These are phyloP conservation scores for Rhynchonycteris naso DNA, from an alignment of 2,797 vertebrate species.

Conservation along the genomic window DNA sequence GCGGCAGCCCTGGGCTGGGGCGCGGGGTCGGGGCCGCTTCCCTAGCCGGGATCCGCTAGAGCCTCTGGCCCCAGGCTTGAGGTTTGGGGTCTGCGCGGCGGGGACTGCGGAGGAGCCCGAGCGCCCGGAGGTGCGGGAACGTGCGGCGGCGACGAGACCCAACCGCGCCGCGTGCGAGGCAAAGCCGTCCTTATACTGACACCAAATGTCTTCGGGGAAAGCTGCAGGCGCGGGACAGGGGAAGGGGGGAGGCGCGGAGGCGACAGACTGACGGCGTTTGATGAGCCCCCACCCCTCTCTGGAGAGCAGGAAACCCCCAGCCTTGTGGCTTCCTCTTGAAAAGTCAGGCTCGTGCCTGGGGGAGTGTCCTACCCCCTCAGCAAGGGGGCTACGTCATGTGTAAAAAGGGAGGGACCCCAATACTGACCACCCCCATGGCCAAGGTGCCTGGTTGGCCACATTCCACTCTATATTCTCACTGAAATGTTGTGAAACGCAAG, in stretches of 20 bases:
- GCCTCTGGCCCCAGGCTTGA: slow-evolving; percentile 64
- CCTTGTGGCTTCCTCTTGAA: neutral
- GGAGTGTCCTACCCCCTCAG: neutral
- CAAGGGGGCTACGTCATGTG: slow-evolving; percentile 53
- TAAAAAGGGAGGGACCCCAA: neutral
- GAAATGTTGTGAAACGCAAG: neutral
- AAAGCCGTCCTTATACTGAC: slow-evolving; percentile 87
- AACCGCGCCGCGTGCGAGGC: slow-evolving; percentile 82
- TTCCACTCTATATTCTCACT: neutral
- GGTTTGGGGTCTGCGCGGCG: slow-evolving; percentile 79
- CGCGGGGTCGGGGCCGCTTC: neutral
- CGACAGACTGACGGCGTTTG: slow-evolving; percentile 61
- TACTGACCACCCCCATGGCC: neutral
- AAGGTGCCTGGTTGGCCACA: neutral
- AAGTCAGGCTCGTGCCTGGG: neutral
- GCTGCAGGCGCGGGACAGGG: slow-evolving; percentile 84
- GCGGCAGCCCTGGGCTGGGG: neutral
- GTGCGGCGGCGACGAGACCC: slow-evolving; percentile 82
- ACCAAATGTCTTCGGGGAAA: slow-evolving; percentile 89
- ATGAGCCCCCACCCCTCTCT: slow-evolving; percentile 1
- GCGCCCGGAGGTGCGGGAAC: slow-evolving; percentile 74
- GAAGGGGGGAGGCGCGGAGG: slow-evolving; percentile 69
- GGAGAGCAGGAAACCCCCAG: neutral
- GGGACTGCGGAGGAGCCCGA: slow-evolving; percentile 78
- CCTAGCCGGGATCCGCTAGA: neutral